These are phyloP conservation scores for Magallana angulata DNA, from an alignment of 1,140 invertebrate genomes.

Conservation along the genomic window DNA sequence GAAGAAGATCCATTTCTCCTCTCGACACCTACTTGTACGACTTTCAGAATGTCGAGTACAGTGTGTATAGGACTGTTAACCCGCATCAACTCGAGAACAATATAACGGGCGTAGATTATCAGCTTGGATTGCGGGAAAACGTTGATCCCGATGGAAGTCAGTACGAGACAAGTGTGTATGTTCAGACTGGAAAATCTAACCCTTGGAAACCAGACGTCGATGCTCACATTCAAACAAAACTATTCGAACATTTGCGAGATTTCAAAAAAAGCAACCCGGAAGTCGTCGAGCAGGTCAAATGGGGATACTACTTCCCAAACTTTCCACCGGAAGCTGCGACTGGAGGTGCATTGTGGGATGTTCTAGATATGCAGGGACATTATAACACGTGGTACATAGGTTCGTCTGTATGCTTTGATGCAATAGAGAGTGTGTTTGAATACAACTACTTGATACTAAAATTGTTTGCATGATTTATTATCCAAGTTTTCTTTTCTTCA, in stretches of 20 bases:
- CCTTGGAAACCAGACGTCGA: not conserved
- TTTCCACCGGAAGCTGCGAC: slow-evolving; percentile 33
- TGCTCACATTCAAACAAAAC: slow-evolving; percentile 3
- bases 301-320: slow-evolving; percentile 36
- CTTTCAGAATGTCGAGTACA: not conserved
- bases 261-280: not conserved
- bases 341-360: slow-evolving; percentile 42
- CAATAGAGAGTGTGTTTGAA: slow-evolving; percentile 44
- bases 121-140: not conserved
- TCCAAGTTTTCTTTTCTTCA: no score
- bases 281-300: slow-evolving; percentile 7
- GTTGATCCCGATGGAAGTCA: not conserved
- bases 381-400: slow-evolving; percentile 46
- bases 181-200: not conserved
- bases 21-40: not conserved
- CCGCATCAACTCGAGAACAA: not conserved
- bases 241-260: not conserved
- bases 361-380: slow-evolving; percentile 42
- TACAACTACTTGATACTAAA: slow-evolving; percentile 30
- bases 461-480: not conserved
- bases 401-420: slow-evolving; percentile 43
- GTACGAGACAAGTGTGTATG: slow-evolving; percentile 34
- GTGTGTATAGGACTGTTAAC: not conserved
- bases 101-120: not conserved
- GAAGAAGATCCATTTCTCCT: not conserved